Evolutionary conservation across 2,888 invertebrate genomes (phyloP).

Genomic region (Eutolmus rufibarbis): DNA sequence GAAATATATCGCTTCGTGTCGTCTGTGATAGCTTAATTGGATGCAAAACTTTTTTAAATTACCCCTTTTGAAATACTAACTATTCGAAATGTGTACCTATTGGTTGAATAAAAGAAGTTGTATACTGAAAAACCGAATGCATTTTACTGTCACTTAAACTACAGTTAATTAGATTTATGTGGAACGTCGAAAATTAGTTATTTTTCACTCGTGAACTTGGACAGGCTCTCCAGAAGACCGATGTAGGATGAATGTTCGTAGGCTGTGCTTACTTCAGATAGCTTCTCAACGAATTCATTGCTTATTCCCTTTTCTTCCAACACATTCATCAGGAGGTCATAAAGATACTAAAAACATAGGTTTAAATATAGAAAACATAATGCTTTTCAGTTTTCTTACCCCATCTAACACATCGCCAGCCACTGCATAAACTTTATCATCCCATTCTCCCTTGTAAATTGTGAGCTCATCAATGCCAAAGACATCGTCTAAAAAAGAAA

Average conservation of each 20-base stretch:
- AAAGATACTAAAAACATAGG: conserved; percentile 79
- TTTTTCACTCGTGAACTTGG: conserved; percentile 79
- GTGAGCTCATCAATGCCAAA: conserved; percentile 95
- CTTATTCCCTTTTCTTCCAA: conserved; percentile 95
- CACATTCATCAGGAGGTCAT: conserved; percentile 92
- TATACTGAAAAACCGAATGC: background rate
- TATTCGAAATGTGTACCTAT: background rate
- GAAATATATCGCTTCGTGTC: no score
- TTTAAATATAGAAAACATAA: background rate
- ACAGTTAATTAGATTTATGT: background rate
- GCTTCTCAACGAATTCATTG: conserved; percentile 89
- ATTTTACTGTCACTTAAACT: background rate
- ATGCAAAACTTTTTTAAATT: no score
- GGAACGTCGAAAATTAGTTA: background rate
- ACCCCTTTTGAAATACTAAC: background rate
- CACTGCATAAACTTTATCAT: conserved; percentile 86
- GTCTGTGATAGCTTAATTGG: no score
- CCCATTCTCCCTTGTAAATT: conserved; percentile 86
- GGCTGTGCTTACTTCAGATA: conserved; percentile 86
- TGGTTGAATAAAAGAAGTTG: background rate
- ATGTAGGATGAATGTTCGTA: conserved; percentile 95
- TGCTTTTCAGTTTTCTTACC: conserved; percentile 66
- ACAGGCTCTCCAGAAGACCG: conserved; percentile 79
- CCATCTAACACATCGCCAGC: conserved; percentile 95
- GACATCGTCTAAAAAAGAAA: conserved; percentile 73